phyloP scores from a whole-genome alignment of 2,797 vertebrate species.

The Glyptemys insculpta region DNA sequence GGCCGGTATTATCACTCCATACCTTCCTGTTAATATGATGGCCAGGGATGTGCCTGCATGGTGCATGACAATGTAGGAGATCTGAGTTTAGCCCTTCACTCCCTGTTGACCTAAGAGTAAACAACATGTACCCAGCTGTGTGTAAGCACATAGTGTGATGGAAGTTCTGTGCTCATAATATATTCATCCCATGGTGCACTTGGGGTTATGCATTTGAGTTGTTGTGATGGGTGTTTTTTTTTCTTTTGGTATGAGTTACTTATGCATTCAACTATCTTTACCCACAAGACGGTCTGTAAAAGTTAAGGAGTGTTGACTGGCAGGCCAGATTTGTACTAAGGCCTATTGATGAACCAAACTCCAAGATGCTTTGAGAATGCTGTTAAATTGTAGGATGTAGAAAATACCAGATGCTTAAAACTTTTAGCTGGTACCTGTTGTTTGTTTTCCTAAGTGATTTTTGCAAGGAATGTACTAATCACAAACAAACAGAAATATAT shows the following conservation, averaged over 20 bases:
- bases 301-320: background rate
- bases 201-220: background rate
- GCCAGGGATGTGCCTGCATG: background rate
- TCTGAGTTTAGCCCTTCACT: background rate
- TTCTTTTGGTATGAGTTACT: background rate
- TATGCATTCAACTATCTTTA: background rate
- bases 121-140: background rate
- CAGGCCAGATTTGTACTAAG: too few species aligned
- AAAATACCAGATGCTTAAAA: too few species aligned
- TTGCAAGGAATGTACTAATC: too few species aligned
- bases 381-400: too few species aligned
- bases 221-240: background rate
- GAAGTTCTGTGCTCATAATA: background rate
- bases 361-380: too few species aligned
- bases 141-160: background rate
- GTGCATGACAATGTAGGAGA: background rate
- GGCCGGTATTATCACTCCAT: background rate
- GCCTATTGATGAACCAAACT: too few species aligned
- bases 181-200: background rate
- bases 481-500: too few species aligned
- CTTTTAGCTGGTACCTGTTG: too few species aligned
- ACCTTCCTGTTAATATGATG: background rate
- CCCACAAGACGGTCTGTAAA: background rate
- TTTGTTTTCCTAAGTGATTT: too few species aligned
- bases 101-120: background rate